phyloP scores from a whole-genome alignment of 2,888 invertebrate genomes.

The Meloe dianella region DNA sequence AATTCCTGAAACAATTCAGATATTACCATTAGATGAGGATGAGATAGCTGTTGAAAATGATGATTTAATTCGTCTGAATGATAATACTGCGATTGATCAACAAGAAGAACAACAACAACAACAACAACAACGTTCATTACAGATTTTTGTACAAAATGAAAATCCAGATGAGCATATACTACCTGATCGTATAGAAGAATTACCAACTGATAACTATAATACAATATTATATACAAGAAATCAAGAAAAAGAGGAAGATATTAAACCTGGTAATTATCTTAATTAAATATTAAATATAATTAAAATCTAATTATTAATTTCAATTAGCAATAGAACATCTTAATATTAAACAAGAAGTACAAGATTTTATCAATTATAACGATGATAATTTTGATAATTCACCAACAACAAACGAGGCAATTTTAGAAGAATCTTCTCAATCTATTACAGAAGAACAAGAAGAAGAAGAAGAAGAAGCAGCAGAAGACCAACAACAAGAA shows the following conservation, averaged over 20 bases:
- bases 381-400: conserved; percentile 14
- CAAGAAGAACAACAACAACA: conserved; percentile 10
- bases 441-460: not conserved
- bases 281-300: not conserved
- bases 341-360: conserved; percentile 4
- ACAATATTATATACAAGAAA: conserved; percentile 13
- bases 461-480: not conserved
- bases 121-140: conserved; percentile 13
- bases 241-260: conserved; percentile 29
- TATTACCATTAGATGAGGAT: conserved; percentile 47
- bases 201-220: conserved; percentile 11
- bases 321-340: not conserved
- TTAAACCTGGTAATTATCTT: conserved; percentile 34
- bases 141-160: conserved; percentile 18
- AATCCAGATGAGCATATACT: conserved; percentile 23
- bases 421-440: not conserved
- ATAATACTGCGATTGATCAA: not conserved
- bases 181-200: conserved; percentile 12
- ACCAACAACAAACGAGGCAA: conserved; percentile 10
- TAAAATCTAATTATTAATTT: not conserved
- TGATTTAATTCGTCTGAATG: not conserved
- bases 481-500: not conserved
- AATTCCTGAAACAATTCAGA: conserved; percentile 54
- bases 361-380: conserved; percentile 2
- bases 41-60: conserved; percentile 17